Percentiles rank a stretch among this genome's conserved stretches.
phyloP scores from a whole-genome alignment of 2,797 vertebrate genomes.

The Zenarchopterus dispar region DNA sequence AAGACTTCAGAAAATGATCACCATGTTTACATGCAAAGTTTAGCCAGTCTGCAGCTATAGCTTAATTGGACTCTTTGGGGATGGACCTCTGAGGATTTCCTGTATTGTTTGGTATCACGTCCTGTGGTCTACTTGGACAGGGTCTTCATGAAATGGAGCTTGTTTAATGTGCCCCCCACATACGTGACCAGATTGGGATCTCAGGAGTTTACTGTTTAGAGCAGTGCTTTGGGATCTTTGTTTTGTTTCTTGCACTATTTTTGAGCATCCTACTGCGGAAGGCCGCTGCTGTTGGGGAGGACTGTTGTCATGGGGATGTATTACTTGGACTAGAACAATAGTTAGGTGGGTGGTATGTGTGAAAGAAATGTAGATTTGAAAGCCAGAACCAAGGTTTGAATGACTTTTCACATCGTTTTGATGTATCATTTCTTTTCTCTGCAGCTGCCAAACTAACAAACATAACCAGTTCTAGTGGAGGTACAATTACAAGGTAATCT shows the following conservation, averaged over 20 bases:
- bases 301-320: too few relatives aligned
- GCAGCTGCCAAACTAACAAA: not conserved
- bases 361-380: not conserved
- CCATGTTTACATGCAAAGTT: too few relatives aligned
- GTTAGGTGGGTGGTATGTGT: not conserved
- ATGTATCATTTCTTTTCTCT: not conserved
- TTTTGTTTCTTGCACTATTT: not conserved
- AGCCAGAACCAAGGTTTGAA: too few relatives aligned
- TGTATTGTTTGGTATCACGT: too few relatives aligned
- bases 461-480: not conserved
- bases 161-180: too few relatives aligned
- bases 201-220: not conserved
- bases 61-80: too few relatives aligned
- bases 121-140: too few relatives aligned
- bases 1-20: too few relatives aligned
- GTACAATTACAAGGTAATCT: not conserved
- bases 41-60: too few relatives aligned
- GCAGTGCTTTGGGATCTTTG: not conserved
- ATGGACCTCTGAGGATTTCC: too few relatives aligned
- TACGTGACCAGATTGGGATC: not conserved
- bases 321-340: not conserved
- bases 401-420: too few relatives aligned
- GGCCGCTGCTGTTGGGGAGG: not conserved
- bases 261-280: not conserved
- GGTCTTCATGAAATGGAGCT: too few relatives aligned